A percentile compares a stretch with the other conserved stretches of the same genome.
These are phyloP conservation scores for Hippocampus guttulatus DNA, from an alignment of 2,113 vertebrate genomes.

Conservation along the genomic window DNA sequence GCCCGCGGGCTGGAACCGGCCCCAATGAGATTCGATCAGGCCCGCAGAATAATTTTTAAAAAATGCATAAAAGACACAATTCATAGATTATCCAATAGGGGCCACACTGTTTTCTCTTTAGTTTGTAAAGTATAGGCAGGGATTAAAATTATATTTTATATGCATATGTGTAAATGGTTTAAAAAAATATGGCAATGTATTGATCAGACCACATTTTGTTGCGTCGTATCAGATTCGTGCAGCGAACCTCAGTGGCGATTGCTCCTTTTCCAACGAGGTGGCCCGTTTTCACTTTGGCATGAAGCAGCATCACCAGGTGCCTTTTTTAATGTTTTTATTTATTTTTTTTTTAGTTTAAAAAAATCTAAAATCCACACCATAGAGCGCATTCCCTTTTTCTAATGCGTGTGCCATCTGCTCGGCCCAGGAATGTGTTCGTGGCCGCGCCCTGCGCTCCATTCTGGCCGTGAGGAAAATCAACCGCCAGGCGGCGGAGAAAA, in stretches of 20 bases:
- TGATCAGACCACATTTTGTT: not conserved
- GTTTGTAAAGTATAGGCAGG: too few species aligned
- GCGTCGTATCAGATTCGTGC: slow-evolving; percentile 81
- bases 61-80: too few species aligned
- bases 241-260: slow-evolving; percentile 95
- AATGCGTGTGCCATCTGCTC: accelerated
- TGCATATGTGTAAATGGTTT: too few species aligned
- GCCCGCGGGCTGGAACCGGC: too few species aligned
- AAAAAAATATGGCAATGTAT: not conserved
- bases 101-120: too few species aligned
- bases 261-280: slow-evolving; percentile 83
- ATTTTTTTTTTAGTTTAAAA: too few species aligned
- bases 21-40: too few species aligned
- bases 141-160: too few species aligned
- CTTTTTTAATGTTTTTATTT: not conserved
- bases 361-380: not conserved
- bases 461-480: slow-evolving; percentile 87
- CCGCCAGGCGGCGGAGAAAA: slow-evolving; percentile 79
- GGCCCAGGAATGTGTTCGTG: slow-evolving; percentile 83
- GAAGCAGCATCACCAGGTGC: slow-evolving; percentile 91
- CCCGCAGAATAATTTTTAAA: too few species aligned
- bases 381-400: not conserved
- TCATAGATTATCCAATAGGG: too few species aligned
- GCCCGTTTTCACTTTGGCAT: slow-evolving; percentile 85
- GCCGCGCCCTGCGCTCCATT: slow-evolving; percentile 88